Percentiles rank a stretch among this genome's conserved stretches.
These are phyloP conservation scores for Gisinianus flammeolus DNA, from an alignment of 2,888 invertebrate genomes.

Conservation along the genomic window DNA sequence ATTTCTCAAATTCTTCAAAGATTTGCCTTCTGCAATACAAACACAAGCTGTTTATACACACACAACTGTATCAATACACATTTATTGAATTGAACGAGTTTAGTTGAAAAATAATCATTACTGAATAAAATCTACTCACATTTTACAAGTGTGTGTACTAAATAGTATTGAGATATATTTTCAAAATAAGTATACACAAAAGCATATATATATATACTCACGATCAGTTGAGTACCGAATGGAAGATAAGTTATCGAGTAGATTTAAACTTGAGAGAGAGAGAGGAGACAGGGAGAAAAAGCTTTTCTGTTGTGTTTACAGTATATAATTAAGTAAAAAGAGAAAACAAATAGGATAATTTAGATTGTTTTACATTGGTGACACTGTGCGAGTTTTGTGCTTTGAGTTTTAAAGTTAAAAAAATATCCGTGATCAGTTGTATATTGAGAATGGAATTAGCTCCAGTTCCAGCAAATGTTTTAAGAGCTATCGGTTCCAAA, in stretches of 20 bases:
- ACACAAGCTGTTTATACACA: background rate
- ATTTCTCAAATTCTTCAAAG: background rate
- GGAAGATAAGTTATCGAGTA: too few relatives aligned
- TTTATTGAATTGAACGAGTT: background rate
- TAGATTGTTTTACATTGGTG: background rate
- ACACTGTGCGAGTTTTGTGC: too few relatives aligned
- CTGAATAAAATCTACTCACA: too few relatives aligned
- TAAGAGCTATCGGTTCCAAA: constrained; percentile 18
- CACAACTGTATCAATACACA: background rate
- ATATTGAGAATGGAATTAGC: constrained; percentile 15
- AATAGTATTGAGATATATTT: too few relatives aligned
- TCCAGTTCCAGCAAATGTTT: constrained; percentile 2
- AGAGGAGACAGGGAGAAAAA: background rate
- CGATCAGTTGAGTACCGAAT: too few relatives aligned
- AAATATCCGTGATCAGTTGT: background rate
- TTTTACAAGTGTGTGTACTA: too few relatives aligned
- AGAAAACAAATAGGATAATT: background rate
- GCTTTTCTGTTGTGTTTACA: background rate
- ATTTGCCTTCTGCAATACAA: background rate
- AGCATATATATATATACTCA: too few relatives aligned
- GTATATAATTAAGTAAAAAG: background rate
- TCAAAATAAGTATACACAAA: too few relatives aligned
- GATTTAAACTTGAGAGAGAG: background rate
- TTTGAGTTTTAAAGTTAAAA: background rate
- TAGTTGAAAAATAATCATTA: background rate